phyloP scores from a whole-genome alignment of 2,888 invertebrate species.

The Tortrix viridana region DNA sequence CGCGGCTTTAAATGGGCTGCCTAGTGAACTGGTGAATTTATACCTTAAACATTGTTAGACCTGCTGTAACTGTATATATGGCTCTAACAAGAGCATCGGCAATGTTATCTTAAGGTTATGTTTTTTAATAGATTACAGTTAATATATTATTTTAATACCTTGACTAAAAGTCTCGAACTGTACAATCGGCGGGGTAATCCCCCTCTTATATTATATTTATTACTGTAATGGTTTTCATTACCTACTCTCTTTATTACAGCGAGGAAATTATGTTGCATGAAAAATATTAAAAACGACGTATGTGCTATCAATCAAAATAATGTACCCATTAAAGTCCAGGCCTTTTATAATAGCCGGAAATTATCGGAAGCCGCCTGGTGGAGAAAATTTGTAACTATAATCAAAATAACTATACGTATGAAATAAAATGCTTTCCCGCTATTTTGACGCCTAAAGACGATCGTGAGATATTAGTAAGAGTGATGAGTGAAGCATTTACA shows the following conservation, averaged over 20 bases:
- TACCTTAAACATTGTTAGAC: not conserved
- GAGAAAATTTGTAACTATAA: constrained; percentile 57
- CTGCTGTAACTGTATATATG: not conserved
- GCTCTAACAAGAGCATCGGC: too few species aligned
- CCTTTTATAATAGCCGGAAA: constrained; percentile 64
- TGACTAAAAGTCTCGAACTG: constrained; percentile 9
- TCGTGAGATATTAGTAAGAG: constrained; percentile 35
- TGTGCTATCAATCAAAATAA: constrained; percentile 73
- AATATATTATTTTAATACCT: not conserved
- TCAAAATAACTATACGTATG: constrained; percentile 51
- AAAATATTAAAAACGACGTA: constrained; percentile 66
- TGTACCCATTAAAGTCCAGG: constrained; percentile 63
- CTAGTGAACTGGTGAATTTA: not conserved
- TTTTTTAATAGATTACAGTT: too few species aligned
- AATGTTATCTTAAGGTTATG: too few species aligned
- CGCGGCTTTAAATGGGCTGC: not conserved
- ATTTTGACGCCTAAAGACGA: constrained; percentile 39
- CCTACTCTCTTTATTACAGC: constrained; percentile 60
- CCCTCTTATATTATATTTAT: constrained; percentile 24
- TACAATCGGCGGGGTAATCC: constrained; percentile 9
- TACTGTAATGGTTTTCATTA: constrained; percentile 52
- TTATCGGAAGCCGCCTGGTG: constrained; percentile 59
- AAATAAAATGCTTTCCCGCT: constrained; percentile 46
- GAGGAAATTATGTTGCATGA: constrained; percentile 58
- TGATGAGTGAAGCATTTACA: constrained; percentile 1